These are phyloP conservation scores for Suricata suricatta DNA, from an alignment of 2,113 vertebrate genomes.

Conservation along the genomic window DNA sequence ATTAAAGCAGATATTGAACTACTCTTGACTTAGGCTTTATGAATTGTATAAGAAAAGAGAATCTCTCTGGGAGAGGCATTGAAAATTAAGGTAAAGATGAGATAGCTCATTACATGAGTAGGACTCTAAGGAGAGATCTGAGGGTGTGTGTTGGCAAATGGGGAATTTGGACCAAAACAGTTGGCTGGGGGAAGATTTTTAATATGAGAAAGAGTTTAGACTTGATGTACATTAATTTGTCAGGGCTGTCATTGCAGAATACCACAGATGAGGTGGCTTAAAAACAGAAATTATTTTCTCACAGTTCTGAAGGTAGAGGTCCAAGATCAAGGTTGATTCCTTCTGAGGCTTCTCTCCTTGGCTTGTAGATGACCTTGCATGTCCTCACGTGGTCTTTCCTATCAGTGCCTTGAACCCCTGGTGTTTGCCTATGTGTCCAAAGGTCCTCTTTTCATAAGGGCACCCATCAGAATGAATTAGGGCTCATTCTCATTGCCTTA, in stretches of 20 bases:
- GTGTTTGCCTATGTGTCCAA: background rate
- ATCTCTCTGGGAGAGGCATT: background rate
- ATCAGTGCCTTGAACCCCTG: background rate
- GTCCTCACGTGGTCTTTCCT: background rate
- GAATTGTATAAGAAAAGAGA: background rate
- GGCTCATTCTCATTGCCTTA: background rate
- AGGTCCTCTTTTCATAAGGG: background rate
- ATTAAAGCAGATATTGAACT: background rate
- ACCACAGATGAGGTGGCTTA: background rate
- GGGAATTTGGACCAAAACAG: background rate
- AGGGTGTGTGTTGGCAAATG: background rate
- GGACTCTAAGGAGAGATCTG: background rate
- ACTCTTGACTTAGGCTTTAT: background rate
- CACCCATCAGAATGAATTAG: background rate
- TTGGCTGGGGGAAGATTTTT: background rate
- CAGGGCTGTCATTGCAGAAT: background rate
- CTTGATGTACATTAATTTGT: background rate
- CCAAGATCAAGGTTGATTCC: background rate
- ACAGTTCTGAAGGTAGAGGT: background rate
- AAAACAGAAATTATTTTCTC: background rate
- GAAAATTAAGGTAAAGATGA: background rate
- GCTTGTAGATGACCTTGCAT: background rate
- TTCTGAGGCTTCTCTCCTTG: background rate
- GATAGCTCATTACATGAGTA: accelerated
- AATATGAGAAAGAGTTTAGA: background rate